Conservation (phyloP, 2,113 vertebrate species). For the Rhea pennata region DNA sequence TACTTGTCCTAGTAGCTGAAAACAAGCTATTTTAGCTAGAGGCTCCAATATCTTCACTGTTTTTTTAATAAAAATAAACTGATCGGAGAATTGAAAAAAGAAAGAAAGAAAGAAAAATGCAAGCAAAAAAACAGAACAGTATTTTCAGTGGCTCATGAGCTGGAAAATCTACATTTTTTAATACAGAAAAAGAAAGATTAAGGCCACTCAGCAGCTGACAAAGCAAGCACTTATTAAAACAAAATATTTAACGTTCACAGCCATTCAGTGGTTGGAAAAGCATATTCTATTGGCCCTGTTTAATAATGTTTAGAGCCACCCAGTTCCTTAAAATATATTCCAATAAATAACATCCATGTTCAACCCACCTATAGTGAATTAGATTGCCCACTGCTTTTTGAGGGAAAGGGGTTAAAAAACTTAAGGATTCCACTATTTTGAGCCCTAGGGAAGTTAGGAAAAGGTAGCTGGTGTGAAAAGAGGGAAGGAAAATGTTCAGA, state of each 20-base stretch:
- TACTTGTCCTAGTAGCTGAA: conserved; percentile 46
- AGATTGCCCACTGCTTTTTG: not conserved
- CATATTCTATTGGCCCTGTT: conserved; percentile 52
- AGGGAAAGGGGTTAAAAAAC: not conserved
- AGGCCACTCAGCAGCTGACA: conserved; percentile 65
- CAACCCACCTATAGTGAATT: not conserved
- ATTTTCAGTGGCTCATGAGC: conserved; percentile 71
- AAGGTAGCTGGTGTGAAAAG: not conserved
- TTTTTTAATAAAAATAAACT: conserved; percentile 28
- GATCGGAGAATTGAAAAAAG: not conserved
- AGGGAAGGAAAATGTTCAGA: not conserved
- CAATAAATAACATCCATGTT: conserved; percentile 12
- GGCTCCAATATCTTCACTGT: conserved; percentile 26
- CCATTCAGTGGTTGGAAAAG: conserved; percentile 56
- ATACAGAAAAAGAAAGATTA: conserved; percentile 53
- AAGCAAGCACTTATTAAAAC: conserved; percentile 73
- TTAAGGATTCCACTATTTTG: not conserved
- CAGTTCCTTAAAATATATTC: conserved; percentile 48
- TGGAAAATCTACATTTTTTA: conserved; percentile 73
- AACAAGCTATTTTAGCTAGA: conserved; percentile 59
- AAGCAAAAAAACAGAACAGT: conserved; percentile 5
- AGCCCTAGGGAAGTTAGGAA: not conserved
- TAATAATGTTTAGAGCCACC: conserved; percentile 72
- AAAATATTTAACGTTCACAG: conserved; percentile 73
- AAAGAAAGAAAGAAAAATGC: not conserved